Base-by-base conservation (phyloP, 1,140 invertebrate genomes). In the Drosophila yakuba region DNA sequence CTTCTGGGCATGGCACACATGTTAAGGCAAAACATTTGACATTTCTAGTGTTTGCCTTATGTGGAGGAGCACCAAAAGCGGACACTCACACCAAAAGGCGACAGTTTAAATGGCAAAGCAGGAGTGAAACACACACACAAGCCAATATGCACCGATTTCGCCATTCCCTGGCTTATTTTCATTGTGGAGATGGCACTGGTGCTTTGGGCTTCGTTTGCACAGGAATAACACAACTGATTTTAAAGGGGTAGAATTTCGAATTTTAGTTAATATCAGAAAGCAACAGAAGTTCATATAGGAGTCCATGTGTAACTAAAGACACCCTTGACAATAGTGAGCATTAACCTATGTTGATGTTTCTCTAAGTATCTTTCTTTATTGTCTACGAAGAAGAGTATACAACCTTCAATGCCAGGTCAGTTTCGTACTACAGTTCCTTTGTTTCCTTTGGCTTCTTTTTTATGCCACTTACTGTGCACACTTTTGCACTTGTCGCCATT, bases 391-490 rank as follows among this genome's bases (percentile, higher is more conserved):
- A 35, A 71, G 67, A 43, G 67, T 50, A 71, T 39, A 35, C 15
- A 48, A 28, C 14, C 38, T 11, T 38, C 50, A 17, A 28, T 35
- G 2, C 28, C 5, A 7, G 2, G n/a, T 14, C 15, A 44, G 4
- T 15, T 28, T 14, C 12, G 20, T 12, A n/a, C 25, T 12, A n/a
- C 25, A 38, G n/a, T 36, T 54, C 41, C n/a, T 44, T 56, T 59
- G 50, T 50, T 59, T 72, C 52, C 48, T 50, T 44, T 73, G 38
- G 43, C 45, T 78, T 79, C 71, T 83, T 83, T 83, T 83, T 83
- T 83, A 69, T 79, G 74, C 58, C 76, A 84, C 80, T 86, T 88
- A 68, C 74, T 73, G 75, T 59, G 74, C 79, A 89, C 84, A 66
- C 84, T 80, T 88, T 88, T 61, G 76, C 80, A 89, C 80, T 89